These are phyloP conservation scores for Sphaerodactylus townsendi DNA, from an alignment of 2,113 vertebrate species.

Conservation along the genomic window DNA sequence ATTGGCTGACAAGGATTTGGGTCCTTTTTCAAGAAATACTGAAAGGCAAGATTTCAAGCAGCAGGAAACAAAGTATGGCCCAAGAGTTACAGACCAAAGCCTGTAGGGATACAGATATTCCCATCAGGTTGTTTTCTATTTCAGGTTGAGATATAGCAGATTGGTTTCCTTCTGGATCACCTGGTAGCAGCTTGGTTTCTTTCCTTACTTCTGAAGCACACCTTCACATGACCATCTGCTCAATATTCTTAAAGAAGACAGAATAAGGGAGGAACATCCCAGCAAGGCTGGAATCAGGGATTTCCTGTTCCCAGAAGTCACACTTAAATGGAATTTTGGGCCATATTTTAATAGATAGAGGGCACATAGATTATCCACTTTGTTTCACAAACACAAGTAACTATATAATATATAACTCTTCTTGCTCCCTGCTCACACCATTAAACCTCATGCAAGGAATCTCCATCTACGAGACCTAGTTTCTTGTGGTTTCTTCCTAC, in stretches of 20 bases:
- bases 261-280: background rate
- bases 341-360: too few species aligned
- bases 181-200: background rate
- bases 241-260: background rate
- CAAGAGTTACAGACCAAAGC: background rate
- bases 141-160: background rate
- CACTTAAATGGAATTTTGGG: background rate
- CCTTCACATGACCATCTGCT: background rate
- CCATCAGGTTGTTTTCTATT: background rate
- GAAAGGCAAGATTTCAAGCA: background rate
- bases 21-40: background rate
- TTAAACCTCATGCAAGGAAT: background rate
- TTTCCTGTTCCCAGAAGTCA: background rate
- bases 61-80: background rate
- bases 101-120: background rate
- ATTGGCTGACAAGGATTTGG: background rate
- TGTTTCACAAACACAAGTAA: background rate
- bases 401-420: background rate
- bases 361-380: background rate
- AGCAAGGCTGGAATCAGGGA: background rate
- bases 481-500: background rate
- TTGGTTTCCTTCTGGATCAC: background rate
- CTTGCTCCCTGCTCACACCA: background rate
- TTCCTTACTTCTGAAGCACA: background rate
- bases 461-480: background rate